Evolutionary conservation across 2,797 vertebrate species (phyloP), one percentile per base, ranked within the genome.

Genomic region (Mastacembelus armatus): DNA sequence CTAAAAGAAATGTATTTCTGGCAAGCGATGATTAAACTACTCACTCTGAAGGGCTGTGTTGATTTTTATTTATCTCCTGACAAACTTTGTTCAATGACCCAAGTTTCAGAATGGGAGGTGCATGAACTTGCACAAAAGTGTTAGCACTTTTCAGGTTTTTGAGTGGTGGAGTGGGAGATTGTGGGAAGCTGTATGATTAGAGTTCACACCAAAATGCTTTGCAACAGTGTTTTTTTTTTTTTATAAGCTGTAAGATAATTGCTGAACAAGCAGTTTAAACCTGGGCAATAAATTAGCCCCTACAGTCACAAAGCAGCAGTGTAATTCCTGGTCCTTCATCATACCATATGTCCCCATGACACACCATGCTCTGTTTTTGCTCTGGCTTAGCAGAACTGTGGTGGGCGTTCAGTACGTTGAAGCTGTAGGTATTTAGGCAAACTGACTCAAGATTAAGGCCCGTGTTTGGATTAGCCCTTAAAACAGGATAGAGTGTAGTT

Each of bases 1-100:
- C 83, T 43, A n/a, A 71, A 68, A 73, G 44, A 77, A 83, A 74
- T 81, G 45, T 66, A 65, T 78, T 56, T 80, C 60, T 87, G 80
- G 65, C 63, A 69, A 61, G 64, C 24, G 66, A 44, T 77, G 74
- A 67, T 80, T 80, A 62, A 84, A 80, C 49, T 40, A 49, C 55
- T 73, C 64, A 64, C 0, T 83, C 51, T 64, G 36, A 66, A 61
- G 43, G 33, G 45, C 48, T 21, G 10, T 52, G 63, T 67, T 57
- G 66, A 68, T 76, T 80, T 82, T 57, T 81, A 71, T 86, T 74
- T 69, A 79, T 80, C 72, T 79, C 51, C 50, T 56, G 60, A 71
- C 65, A 74, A 85, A 78, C 47, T 74, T 78, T 52, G 66, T 43
- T 85, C 56, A 79, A 7, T 77, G 44, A 69, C 58, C 43, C 63